A percentile compares a stretch with the other conserved stretches of the same genome.
Conservation (phyloP, 2,888 invertebrate species). For the Lathronympha strigana region DNA sequence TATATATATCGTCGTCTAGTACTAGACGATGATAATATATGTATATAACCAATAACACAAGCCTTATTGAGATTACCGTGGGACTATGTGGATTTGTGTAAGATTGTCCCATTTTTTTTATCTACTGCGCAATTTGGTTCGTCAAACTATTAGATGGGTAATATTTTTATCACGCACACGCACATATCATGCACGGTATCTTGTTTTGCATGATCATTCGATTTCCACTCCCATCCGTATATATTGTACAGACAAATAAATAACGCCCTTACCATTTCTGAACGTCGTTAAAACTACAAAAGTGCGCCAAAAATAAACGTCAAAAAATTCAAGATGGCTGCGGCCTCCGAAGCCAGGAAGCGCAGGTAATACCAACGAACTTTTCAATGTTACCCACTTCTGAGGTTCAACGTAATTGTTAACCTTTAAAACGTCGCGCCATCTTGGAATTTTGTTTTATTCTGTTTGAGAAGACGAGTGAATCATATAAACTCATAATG, state of each 20-base stretch:
- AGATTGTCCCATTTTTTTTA: no score
- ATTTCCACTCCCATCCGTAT: neutral
- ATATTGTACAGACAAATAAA: constrained; percentile 37
- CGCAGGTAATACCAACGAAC: constrained; percentile 82
- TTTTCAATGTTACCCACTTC: constrained; percentile 80
- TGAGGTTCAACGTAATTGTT: constrained; percentile 46
- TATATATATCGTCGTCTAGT: no score
- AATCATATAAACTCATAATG: neutral
- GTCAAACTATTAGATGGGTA: no score
- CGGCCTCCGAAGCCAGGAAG: constrained; percentile 78
- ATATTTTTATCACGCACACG: neutral
- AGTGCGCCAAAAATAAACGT: constrained; percentile 81
- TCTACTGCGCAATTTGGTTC: no score
- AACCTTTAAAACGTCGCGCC: constrained; percentile 40
- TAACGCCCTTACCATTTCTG: constrained; percentile 61
- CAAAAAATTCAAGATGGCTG: constrained; percentile 78
- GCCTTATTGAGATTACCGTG: no score
- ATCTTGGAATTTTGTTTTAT: constrained; percentile 34
- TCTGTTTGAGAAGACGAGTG: constrained; percentile 22
- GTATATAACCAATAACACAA: no score
- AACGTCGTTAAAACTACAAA: constrained; percentile 53
- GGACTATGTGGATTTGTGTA: no score
- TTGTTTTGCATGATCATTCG: neutral
- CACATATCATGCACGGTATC: no score
- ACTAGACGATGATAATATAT: no score